A percentile compares a stretch with the other conserved stretches of the same genome.
These are phyloP conservation scores for Smithornis capensis DNA, from an alignment of 2,113 vertebrate genomes.

Conservation along the genomic window DNA sequence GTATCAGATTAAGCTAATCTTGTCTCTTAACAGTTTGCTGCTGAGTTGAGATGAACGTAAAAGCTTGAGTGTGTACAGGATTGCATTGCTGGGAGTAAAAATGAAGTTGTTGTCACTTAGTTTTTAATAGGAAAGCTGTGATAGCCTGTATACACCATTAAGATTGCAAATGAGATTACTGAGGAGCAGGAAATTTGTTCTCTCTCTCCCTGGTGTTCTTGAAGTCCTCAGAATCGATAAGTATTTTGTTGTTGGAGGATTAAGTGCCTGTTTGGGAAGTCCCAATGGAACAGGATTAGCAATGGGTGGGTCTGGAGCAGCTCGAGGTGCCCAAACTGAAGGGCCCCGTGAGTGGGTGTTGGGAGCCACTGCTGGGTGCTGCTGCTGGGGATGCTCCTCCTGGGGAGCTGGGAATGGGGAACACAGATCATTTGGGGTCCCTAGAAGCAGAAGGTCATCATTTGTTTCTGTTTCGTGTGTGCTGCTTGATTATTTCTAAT, in stretches of 20 bases:
- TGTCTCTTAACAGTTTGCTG: neutral
- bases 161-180: neutral
- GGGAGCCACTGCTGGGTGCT: neutral
- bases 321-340: neutral
- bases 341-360: neutral
- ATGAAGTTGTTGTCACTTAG: neutral
- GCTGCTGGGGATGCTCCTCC: neutral
- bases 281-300: neutral
- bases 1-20: neutral
- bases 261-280: neutral
- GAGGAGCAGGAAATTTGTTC: neutral
- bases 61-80: neutral
- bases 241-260: neutral
- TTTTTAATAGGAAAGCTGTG: neutral
- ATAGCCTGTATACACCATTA: neutral
- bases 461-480: neutral
- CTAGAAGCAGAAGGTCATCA: neutral
- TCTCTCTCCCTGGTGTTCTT: neutral
- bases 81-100: neutral
- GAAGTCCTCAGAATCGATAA: neutral
- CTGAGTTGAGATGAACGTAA: neutral
- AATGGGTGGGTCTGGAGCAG: neutral
- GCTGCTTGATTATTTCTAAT: slow-evolving; percentile 36
- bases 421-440: neutral
- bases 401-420: neutral